Evolutionary conservation across 1,140 invertebrate species (phyloP), one percentile per base, ranked within the genome.

Genomic region (Bombus terrestris): DNA sequence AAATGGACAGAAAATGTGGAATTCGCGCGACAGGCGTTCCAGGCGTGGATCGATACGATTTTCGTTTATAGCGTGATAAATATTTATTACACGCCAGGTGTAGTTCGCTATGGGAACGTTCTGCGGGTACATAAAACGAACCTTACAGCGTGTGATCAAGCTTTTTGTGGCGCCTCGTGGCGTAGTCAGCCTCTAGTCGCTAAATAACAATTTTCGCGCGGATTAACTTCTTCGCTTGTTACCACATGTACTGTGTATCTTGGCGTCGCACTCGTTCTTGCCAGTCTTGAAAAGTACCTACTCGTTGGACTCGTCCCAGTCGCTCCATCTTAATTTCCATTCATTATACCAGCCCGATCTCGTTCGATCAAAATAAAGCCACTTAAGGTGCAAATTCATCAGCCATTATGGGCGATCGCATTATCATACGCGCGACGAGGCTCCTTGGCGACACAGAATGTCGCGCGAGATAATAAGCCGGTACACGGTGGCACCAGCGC

Each of bases 371-470:
- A 39, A 71, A 72, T 72, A 41, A 72, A 72, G 69, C 39, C 39
- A 72, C 69, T 72, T 8, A n/a, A 41, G 69, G 37, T 41, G 69
- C 39, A 41, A 39, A 72, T 72, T 41, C 37, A 72, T 72, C 69
- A 13, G 25, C 4, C 69, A n/a, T 72, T 43, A 28, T 25, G 13
- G 13, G 13, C 69, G 41, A 71, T 73, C 28, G n/a, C 12, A 75
- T 75, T 53, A 75, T 75, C 43, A 75, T 37, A 75, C 72, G n/a
- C 41, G 32, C n/a, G 72, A 32, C 41, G n/a, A 35, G n/a, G 41
- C 22, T 35, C 5, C 73, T n/a, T 43, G 43, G 47, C 18, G 73
- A 53, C 43, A 74, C 72, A 35, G 22, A 73, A 4, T 6, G 28
- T 15, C 43, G 72, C n/a, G 39, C 28, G n/a, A 28, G 74, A 76